phyloP scores from a whole-genome alignment of 2,797 vertebrate species.

The Selene dorsalis region DNA sequence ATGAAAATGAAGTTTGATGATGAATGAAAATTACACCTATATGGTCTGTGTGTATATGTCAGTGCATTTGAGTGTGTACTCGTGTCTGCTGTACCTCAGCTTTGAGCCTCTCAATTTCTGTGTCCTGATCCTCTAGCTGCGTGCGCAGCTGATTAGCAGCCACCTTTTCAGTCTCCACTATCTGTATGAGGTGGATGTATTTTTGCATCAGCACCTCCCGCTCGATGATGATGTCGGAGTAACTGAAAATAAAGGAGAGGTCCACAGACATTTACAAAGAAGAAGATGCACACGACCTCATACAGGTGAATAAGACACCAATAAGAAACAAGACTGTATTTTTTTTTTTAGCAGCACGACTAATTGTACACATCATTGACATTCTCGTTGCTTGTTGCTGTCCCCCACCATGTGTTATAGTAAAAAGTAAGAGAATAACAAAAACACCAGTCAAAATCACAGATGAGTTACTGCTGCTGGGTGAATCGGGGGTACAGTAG shows the following conservation, averaged over 20 bases:
- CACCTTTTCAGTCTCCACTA: slow-evolving; percentile 98
- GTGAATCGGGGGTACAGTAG: background rate
- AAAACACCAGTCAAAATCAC: background rate
- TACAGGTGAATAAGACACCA: background rate
- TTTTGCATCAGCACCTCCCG: slow-evolving; percentile 98
- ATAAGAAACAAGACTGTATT: background rate
- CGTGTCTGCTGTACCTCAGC: slow-evolving; percentile 86
- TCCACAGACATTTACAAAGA: background rate
- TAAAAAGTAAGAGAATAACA: background rate
- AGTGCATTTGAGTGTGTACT: background rate
- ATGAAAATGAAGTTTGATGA: background rate
- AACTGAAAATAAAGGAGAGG: slow-evolving; percentile 80
- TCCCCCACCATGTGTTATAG: background rate
- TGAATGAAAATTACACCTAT: background rate
- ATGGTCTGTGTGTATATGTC: background rate
- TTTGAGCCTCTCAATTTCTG: slow-evolving; percentile 97
- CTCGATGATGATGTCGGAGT: slow-evolving; percentile 95
- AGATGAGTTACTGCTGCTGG: background rate
- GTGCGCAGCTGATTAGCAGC: slow-evolving; percentile 96
- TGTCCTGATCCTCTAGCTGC: slow-evolving; percentile 98
- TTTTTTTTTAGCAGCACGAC: too few relatives aligned
- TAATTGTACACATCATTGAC: background rate
- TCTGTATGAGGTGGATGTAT: slow-evolving; percentile 98
- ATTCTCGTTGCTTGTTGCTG: background rate
- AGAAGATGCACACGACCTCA: background rate